phyloP scores from a whole-genome alignment of 2,113 vertebrate species.

The Meriones unguiculatus region DNA sequence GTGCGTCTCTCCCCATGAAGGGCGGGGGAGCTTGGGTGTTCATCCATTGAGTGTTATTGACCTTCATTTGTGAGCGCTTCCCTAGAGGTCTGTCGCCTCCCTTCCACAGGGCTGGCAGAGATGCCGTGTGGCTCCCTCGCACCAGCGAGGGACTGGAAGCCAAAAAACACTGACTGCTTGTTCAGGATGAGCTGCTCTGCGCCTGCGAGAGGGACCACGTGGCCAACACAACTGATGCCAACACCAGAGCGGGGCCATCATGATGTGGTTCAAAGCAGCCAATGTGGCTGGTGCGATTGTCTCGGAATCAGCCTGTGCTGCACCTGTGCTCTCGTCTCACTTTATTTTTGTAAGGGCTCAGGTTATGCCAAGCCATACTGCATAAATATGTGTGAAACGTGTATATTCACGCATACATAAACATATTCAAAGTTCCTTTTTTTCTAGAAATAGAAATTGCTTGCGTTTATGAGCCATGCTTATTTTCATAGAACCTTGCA shows the following conservation, averaged over 20 bases:
- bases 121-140: neutral
- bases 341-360: neutral
- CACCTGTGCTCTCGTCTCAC: neutral
- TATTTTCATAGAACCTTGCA: neutral
- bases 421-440: neutral
- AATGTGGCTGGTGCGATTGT: neutral
- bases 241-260: neutral
- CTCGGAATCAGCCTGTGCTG: neutral
- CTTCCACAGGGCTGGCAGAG: neutral
- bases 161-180: neutral
- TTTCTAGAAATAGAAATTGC: neutral
- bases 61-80: neutral
- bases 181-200: neutral
- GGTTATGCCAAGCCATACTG: neutral
- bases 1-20: neutral
- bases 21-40: neutral
- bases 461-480: neutral
- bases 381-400: neutral
- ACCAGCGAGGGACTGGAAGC: neutral
- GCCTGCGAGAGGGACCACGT: neutral
- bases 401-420: neutral
- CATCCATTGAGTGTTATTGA: neutral
- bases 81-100: neutral
- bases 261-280: neutral
- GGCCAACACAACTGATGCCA: neutral